Evolutionary conservation across 2,888 invertebrate species (phyloP), one percentile per base, ranked within the genome.

Genomic region (Chorisops tibialis): DNA sequence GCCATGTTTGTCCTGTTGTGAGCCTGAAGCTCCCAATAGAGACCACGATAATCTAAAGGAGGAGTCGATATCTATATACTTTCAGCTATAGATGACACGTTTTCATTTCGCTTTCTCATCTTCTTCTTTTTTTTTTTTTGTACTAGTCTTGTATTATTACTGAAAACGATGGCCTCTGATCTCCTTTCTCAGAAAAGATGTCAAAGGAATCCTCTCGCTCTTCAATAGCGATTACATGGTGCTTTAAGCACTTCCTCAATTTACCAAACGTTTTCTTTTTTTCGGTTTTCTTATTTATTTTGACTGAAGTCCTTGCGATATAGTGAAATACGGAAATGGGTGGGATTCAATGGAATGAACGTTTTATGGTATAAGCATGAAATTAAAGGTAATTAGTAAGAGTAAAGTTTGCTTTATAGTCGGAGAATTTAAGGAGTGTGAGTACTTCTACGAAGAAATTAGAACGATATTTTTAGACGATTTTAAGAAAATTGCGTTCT

Each of bases 211-310:
- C 56, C 56, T 30, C 18, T 43, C 18, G 30, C 30, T 45, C 35
- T 16, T 45, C 43, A n/a, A 24, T 30, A 56, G 56, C 56, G 56
- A 56, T 56, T 56, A 56, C 56, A 56, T 56, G 56, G 56, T 56
- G 45, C 56, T 56, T 56, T 56, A 56, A 43, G 56, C 56, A 21
- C 56, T 56, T 56, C 24, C 30, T 24, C 30, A 30, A 56, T 56
- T 56, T 56, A 56, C 35, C 30, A 56, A 56, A 56, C 45, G 54
- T 43, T 43, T 54, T 43, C 41, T 54, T 41, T 41, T 54, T 54
- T 24, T 22, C 24, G 7, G 22, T 41, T 54, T 24, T 9, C n/a
- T 38, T 21, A 2, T 48, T 41, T 12, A 12, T 1, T 37, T 7
- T 37, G 37, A 11, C 9, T 37, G 37, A 37, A 37, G 41, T 16